These are phyloP conservation scores for Strongylocentrotus purpuratus DNA, from an alignment of 35 echinoderm and acorn worm genomes.

Conservation along the genomic window DNA sequence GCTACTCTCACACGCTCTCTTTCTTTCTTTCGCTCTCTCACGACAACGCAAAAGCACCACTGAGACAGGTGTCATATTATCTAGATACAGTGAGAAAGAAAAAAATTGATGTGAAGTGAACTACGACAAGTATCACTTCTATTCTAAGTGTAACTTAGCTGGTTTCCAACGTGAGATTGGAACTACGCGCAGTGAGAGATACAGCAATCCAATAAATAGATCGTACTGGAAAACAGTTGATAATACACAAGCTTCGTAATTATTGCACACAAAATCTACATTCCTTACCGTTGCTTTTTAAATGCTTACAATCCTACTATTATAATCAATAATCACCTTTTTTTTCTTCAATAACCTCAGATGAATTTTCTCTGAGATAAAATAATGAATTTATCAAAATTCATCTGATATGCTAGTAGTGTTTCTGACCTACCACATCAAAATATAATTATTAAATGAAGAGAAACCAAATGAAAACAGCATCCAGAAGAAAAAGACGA, in stretches of 20 bases:
- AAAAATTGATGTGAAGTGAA: not conserved
- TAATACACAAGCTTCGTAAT: constrained; percentile 42
- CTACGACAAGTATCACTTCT: not conserved
- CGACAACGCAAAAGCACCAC: not conserved
- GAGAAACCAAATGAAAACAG: not conserved
- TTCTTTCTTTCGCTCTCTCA: not conserved
- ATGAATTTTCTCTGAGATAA: not conserved
- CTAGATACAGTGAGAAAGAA: not conserved
- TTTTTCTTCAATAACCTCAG: not conserved
- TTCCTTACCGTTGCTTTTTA: not conserved
- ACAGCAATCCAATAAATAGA: constrained; percentile 37
- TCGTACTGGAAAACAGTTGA: constrained; percentile 37
- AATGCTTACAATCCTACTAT: constrained; percentile 19
- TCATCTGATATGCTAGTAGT: not conserved
- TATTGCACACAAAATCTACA: constrained; percentile 41
- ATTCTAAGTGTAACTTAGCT: not conserved
- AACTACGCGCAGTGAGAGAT: not conserved
- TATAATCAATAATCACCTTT: not conserved
- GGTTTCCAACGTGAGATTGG: not conserved
- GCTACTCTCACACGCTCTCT: not conserved
- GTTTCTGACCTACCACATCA: not conserved
- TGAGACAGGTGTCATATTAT: not conserved
- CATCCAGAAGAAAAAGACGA: not conserved
- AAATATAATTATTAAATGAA: constrained; percentile 6
- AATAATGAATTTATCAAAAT: not conserved